Evolutionary conservation across 2,888 invertebrate species (phyloP).

Genomic region (Epirrhoe tristata): DNA sequence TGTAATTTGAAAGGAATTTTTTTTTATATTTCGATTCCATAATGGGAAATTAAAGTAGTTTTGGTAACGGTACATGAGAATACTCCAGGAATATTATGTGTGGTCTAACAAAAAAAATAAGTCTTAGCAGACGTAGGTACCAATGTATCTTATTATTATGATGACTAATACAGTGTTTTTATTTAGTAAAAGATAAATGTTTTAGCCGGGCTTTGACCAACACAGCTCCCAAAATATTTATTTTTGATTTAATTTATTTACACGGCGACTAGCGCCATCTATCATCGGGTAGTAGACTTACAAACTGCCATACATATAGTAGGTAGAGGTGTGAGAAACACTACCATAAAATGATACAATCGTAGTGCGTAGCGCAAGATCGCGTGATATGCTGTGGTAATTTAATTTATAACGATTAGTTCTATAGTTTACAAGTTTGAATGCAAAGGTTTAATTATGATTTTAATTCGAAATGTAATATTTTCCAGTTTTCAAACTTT

Average conservation of each 20-base stretch:
- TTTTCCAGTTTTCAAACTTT: neutral
- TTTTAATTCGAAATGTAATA: neutral
- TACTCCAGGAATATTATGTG: neutral
- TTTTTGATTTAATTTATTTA: neutral
- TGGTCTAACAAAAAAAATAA: neutral
- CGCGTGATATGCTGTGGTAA: conserved; percentile 34
- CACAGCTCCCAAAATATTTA: no score
- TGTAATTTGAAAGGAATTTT: neutral
- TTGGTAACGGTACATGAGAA: neutral
- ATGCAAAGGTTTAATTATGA: neutral
- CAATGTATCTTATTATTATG: no score
- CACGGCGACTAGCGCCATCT: conserved; percentile 68
- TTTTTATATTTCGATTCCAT: neutral
- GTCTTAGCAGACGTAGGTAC: neutral
- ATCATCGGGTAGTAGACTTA: conserved; percentile 62
- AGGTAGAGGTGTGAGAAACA: neutral
- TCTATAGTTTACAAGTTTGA: neutral
- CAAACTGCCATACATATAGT: neutral
- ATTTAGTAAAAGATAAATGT: no score
- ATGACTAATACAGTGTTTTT: no score
- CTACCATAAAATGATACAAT: neutral
- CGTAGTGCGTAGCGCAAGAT: conserved; percentile 2
- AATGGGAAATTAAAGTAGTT: neutral
- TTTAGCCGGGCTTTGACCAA: no score
- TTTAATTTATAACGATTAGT: neutral